Conservation (phyloP, 2,888 invertebrate genomes). For the Eumacrocentrus americanus region DNA sequence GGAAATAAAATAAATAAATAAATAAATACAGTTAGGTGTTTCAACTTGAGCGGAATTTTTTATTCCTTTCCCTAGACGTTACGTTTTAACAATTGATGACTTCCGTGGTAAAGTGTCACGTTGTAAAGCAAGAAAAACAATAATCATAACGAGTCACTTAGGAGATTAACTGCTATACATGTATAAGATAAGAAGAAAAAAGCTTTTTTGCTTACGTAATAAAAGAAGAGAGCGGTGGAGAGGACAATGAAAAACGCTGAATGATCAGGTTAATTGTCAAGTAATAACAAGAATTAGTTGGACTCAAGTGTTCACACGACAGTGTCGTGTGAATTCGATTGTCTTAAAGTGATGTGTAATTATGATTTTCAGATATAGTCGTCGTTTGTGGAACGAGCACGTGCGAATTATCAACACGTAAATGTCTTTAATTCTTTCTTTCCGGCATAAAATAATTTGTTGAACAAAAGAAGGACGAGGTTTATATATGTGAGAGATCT, state of each 20-base stretch:
- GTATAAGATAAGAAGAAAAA: not conserved
- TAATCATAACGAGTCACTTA: no score
- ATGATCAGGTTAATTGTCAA: constrained; percentile 8
- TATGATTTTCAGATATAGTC: not conserved
- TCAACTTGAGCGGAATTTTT: not conserved
- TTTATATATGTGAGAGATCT: no score
- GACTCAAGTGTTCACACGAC: not conserved
- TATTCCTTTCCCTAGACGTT: not conserved
- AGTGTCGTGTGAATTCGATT: constrained; percentile 7
- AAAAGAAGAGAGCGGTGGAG: not conserved
- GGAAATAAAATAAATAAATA: no score
- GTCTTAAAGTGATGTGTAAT: constrained; percentile 11
- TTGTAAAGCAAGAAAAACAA: not conserved
- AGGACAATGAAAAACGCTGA: not conserved
- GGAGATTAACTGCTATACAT: not conserved
- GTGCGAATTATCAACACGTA: constrained; percentile 41
- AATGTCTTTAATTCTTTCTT: constrained; percentile 7
- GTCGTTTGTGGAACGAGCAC: constrained; percentile 39
- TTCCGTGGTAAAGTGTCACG: not conserved
- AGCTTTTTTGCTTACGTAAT: not conserved
- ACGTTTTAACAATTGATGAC: not conserved
- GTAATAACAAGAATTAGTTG: constrained; percentile 4
- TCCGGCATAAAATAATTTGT: not conserved
- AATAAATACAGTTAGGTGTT: not conserved
- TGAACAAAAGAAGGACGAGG: not conserved